Evolutionary conservation across 1,140 invertebrate genomes (phyloP).

Genomic region (Phenacoccus solenopsis): DNA sequence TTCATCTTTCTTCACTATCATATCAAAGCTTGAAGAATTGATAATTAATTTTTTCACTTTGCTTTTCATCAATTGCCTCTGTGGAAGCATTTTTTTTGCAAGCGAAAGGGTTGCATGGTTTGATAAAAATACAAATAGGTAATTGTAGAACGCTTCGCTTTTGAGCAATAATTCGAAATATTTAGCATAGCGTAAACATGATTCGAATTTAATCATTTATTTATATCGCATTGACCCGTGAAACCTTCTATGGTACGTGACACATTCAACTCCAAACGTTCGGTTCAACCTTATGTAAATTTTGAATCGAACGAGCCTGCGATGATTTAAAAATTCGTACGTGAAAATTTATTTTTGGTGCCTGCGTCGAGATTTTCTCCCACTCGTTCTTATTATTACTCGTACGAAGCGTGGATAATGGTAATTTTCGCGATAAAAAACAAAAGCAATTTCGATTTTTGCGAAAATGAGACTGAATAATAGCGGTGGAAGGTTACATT

Average conservation of each 20-base stretch:
- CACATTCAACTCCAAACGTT: background rate
- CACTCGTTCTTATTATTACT: background rate
- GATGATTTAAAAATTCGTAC: background rate
- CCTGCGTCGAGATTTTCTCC: too few species aligned
- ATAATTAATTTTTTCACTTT: too few species aligned
- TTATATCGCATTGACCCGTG: slow-evolving; percentile 1
- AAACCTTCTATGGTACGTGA: background rate
- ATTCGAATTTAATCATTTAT: slow-evolving; percentile 4
- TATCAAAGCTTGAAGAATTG: too few species aligned
- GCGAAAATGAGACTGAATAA: background rate
- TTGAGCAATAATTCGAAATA: background rate
- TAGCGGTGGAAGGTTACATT: background rate
- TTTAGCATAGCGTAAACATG: background rate
- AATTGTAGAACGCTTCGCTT: background rate
- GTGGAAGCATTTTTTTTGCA: too few species aligned
- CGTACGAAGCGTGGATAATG: background rate
- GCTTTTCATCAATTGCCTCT: too few species aligned
- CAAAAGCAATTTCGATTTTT: slow-evolving; percentile 2
- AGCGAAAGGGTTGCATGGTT: too few species aligned
- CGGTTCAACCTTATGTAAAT: background rate
- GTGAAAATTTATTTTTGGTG: too few species aligned
- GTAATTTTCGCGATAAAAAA: background rate
- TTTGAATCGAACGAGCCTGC: background rate
- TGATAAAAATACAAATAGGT: too few species aligned
- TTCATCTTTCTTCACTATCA: too few species aligned